These are phyloP conservation scores for Drosophila neotestacea DNA, from an alignment of 2,888 invertebrate genomes.

Conservation along the genomic window DNA sequence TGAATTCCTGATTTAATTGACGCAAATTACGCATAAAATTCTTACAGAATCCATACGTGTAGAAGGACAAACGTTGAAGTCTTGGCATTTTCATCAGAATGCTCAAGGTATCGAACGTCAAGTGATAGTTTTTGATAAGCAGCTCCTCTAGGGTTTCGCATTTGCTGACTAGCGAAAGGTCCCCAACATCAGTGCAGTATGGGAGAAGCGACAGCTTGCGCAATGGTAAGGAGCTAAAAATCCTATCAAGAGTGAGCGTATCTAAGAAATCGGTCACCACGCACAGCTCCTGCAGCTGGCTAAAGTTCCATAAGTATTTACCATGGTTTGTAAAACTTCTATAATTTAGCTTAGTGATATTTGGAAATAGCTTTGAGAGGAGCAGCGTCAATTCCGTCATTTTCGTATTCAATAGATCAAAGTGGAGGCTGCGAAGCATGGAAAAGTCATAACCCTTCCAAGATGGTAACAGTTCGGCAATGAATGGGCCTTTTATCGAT, in stretches of 20 bases:
- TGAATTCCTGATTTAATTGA: not conserved
- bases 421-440: not conserved
- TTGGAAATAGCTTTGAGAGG: slow-evolving; percentile 5
- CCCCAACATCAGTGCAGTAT: not conserved
- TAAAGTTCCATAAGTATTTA: not conserved
- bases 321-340: not conserved
- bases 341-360: not conserved
- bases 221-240: slow-evolving; percentile 6
- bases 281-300: not conserved
- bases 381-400: too few relatives aligned
- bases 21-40: not conserved
- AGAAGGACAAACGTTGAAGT: slow-evolving; percentile 6
- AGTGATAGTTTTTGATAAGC: not conserved
- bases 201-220: slow-evolving; percentile 6
- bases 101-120: not conserved
- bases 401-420: too few relatives aligned
- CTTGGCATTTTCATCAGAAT: not conserved
- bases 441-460: slow-evolving; percentile 8
- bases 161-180: slow-evolving; percentile 4
- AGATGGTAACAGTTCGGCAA: not conserved
- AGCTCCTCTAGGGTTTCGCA: slow-evolving; percentile 9
- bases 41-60: not conserved
- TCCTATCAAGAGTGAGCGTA: not conserved
- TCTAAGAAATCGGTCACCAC: not conserved
- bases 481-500: not conserved